Percentiles rank a stretch among this genome's conserved stretches.
These are phyloP conservation scores for Notarius quadriscutis DNA, from an alignment of 2,113 vertebrate genomes.

Conservation along the genomic window DNA sequence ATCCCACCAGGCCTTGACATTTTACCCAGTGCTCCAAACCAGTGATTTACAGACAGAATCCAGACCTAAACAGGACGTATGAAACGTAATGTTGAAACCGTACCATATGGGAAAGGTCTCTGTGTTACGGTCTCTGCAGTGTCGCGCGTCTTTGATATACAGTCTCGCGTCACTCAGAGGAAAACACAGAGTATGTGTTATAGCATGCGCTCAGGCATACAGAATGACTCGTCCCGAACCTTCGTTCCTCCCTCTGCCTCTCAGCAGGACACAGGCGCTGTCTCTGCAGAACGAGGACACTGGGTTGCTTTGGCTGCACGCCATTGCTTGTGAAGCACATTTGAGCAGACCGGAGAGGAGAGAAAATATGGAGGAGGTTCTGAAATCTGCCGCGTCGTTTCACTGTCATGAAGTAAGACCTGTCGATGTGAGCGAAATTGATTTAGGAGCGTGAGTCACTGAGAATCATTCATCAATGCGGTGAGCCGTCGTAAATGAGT, in stretches of 20 bases:
- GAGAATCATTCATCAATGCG: constrained; percentile 10
- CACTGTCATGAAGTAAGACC: constrained; percentile 4
- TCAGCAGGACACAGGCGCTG: constrained; percentile 63
- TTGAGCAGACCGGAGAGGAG: constrained; percentile 49
- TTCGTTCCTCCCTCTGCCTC: constrained; percentile 57
- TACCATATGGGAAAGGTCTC: constrained; percentile 48
- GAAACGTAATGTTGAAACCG: constrained; percentile 53
- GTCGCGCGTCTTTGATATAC: constrained; percentile 54
- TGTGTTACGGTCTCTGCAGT: constrained; percentile 52
- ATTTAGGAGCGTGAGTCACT: constrained; percentile 9
- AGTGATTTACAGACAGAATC: constrained; percentile 57
- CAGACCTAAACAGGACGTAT: constrained; percentile 56
- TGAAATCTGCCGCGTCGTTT: neutral
- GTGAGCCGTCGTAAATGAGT: neutral
- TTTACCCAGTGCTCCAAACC: constrained; percentile 40
- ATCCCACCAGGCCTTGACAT: constrained; percentile 25
- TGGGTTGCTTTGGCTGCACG: constrained; percentile 60
- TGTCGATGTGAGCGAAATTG: constrained; percentile 10
- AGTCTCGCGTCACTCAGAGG: constrained; percentile 51
- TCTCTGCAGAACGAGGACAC: constrained; percentile 58
- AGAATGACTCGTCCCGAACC: constrained; percentile 46
- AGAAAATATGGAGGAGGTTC: constrained; percentile 46
- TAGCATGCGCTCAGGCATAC: constrained; percentile 58
- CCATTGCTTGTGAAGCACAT: constrained; percentile 68
- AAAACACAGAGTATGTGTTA: constrained; percentile 39